Evolutionary conservation across 2,113 vertebrate genomes (phyloP).

Genomic region (Chamaea fasciata): DNA sequence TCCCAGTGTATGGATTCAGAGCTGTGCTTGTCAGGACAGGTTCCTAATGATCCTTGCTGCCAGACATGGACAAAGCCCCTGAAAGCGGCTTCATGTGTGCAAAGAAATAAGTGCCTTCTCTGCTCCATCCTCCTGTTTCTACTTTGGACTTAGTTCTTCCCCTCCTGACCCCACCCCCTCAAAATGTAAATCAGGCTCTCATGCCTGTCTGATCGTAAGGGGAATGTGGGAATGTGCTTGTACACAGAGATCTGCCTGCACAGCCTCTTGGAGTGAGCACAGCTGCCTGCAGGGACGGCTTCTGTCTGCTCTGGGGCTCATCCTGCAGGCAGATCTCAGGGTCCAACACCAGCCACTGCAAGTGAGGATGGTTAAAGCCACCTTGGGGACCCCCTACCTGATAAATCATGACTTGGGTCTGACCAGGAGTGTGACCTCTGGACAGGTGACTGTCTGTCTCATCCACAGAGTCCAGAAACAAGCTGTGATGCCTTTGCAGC

Average conservation of each 20-base stretch:
- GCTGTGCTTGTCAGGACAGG: neutral
- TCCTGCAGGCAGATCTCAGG: neutral
- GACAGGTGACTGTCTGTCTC: neutral
- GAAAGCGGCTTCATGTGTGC: neutral
- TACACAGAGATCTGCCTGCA: neutral
- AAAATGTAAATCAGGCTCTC: neutral
- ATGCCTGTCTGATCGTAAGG: rapidly evolving
- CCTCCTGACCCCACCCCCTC: neutral
- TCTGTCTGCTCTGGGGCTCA: neutral
- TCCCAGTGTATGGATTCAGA: neutral
- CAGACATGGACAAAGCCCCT: neutral
- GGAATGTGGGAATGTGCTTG: neutral
- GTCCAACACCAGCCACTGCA: neutral
- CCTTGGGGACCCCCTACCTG: neutral
- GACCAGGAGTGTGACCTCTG: neutral
- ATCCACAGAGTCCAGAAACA: neutral
- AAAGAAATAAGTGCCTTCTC: constrained; percentile 49
- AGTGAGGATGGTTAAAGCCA: neutral
- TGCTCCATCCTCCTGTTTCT: neutral
- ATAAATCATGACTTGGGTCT: neutral
- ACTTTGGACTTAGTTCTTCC: neutral
- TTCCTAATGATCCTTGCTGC: neutral
- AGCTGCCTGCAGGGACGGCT: neutral
- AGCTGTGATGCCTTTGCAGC: neutral
- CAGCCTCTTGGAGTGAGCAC: neutral